Base-by-base conservation (phyloP, 1,140 invertebrate genomes). In the Ditylenchus dipsaci region DNA sequence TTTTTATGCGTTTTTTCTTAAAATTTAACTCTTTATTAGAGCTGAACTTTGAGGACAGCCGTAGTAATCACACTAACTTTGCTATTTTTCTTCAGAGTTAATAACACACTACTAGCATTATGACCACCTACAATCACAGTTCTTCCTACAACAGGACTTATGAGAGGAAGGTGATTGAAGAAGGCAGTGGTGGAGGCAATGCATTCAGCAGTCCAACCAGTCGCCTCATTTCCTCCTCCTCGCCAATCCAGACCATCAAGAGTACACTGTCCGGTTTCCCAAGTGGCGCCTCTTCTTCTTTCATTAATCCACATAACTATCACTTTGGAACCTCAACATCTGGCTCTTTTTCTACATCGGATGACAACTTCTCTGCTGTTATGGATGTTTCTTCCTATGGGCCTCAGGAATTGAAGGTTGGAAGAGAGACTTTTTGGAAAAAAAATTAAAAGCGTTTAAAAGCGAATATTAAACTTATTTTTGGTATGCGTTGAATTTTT, bases 71-170 rank as follows among this genome's bases (percentile, higher is more conserved):
- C n/a, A n/a, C n/a, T n/a, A n/a, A n/a, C n/a, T n/a, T n/a, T n/a
- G n/a, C n/a, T 38, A 38, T 38, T 38, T 38, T 38, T 38, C 33
- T 38, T 38, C 33, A 38, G 33, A 38, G 3, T 38, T 38, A 38
- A 11, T 38, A 38, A 38, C 33, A 11, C 38, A 65, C 23, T 19
- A 69, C 11, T 33, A 49, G 42, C 19, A 70, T 26, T 21, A 75
- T 75, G 72, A 65, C 56, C 42, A 75, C 59, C 23, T 73, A 60
- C 75, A 75, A 75, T 49, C 74, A 75, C 30, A 71, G 67, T 26
- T 75, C 74, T 11, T 77, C 75, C 19, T 75, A 77, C 53, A 76
- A 76, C 45, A 69, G 74, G 21, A 77, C 74, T 23, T 76, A 62
- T 47, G 74, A 76, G 57, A 56, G 74, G 19, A 77, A 76, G 62